Conservation (phyloP, 2,888 invertebrate species). For the Escarpia spicata region DNA sequence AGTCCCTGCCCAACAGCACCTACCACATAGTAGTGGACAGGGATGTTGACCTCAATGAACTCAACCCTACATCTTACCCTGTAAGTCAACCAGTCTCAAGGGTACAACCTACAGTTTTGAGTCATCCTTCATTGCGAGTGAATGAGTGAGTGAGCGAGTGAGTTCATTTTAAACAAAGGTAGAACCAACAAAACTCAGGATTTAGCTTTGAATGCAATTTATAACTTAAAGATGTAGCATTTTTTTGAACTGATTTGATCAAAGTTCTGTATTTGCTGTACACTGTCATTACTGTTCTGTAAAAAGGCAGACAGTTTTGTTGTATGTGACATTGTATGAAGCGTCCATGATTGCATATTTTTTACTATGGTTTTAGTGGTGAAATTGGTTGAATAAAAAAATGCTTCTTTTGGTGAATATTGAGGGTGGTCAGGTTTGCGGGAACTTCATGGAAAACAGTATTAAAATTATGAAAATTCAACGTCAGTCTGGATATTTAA, state of each 20-base stretch:
- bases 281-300: background rate
- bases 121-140: background rate
- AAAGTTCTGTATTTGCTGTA: background rate
- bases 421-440: background rate
- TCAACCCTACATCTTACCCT: background rate
- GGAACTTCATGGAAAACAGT: background rate
- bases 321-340: background rate
- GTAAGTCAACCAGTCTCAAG: background rate
- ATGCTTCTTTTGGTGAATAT: background rate
- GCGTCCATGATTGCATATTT: background rate
- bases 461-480: background rate
- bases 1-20: background rate
- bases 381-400: background rate
- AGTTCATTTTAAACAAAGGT: background rate
- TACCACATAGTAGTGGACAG: background rate
- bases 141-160: too few relatives aligned
- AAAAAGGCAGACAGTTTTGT: background rate
- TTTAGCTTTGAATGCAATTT: background rate
- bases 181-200: background rate
- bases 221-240: background rate
- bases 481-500: background rate
- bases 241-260: background rate
- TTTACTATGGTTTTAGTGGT: background rate
- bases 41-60: slow-evolving; percentile 13
- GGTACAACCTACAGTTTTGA: background rate